Evolutionary conservation across 2,113 vertebrate species (phyloP).

Genomic region (Podocnemis expansa): DNA sequence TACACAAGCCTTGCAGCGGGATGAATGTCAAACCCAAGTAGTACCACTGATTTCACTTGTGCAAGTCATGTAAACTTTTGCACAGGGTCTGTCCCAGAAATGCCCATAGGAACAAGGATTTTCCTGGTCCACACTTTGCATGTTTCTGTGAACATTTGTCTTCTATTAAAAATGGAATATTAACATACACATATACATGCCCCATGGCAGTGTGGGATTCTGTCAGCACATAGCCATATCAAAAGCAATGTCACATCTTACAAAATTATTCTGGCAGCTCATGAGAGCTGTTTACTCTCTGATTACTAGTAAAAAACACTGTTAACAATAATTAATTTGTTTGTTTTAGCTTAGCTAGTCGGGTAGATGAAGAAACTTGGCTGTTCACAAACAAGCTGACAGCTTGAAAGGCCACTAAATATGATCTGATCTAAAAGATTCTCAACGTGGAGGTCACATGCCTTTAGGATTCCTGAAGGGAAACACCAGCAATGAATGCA

Average conservation of each 20-base stretch:
- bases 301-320: background rate
- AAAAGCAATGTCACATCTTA: background rate
- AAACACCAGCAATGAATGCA: background rate
- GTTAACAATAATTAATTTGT: constrained; percentile 16
- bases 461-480: background rate
- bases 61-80: background rate
- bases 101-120: background rate
- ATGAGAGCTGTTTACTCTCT: background rate
- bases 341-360: background rate
- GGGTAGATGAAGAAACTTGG: background rate
- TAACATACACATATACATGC: background rate
- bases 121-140: background rate
- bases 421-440: background rate
- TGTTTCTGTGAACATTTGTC: background rate
- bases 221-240: background rate
- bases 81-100: background rate
- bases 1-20: fast-evolving
- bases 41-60: background rate
- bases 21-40: too few relatives aligned
- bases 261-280: background rate
- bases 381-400: background rate
- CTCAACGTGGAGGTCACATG: background rate
- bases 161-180: background rate
- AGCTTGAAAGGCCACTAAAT: background rate
- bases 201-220: background rate